phyloP scores from a whole-genome alignment of 2,797 vertebrate species.

The Sardinella longiceps region DNA sequence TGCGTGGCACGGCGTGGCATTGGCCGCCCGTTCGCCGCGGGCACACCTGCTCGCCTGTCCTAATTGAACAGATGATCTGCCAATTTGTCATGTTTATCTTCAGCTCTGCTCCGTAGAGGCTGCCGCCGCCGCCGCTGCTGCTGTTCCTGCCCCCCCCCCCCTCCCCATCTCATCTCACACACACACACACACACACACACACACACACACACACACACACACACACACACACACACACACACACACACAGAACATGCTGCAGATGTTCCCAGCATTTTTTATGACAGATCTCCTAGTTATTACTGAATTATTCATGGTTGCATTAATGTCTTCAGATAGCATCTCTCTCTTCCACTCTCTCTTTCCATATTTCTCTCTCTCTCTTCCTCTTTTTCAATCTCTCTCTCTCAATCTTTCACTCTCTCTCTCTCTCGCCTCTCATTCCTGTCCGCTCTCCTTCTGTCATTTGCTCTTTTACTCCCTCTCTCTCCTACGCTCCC shows the following conservation, averaged over 20 bases:
- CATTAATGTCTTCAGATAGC: conserved; percentile 91
- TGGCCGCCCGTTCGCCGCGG: conserved; percentile 43
- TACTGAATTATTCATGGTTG: conserved; percentile 95
- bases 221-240: neutral
- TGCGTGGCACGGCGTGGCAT: conserved; percentile 64
- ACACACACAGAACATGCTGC: conserved; percentile 68
- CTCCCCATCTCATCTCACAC: neutral
- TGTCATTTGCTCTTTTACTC: neutral
- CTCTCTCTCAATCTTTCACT: conserved; percentile 20
- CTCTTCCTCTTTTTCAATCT: conserved; percentile 21
- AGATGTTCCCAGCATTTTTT: conserved; percentile 79
- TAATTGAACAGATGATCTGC: conserved; percentile 85
- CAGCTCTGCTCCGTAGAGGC: conserved; percentile 72
- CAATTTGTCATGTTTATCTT: conserved; percentile 91
- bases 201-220: neutral
- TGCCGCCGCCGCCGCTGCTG: conserved; percentile 67
- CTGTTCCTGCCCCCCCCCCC: neutral
- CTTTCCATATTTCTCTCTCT: conserved; percentile 33
- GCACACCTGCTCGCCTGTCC: conserved; percentile 78
- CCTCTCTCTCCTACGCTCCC: neutral
- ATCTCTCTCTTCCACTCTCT: conserved; percentile 59
- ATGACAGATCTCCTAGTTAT: conserved; percentile 90
- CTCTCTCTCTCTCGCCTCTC: conserved; percentile 26
- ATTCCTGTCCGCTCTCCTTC: neutral
- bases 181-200: neutral